phyloP scores from a whole-genome alignment of 1,140 invertebrate genomes.

The Planococcus citri region DNA sequence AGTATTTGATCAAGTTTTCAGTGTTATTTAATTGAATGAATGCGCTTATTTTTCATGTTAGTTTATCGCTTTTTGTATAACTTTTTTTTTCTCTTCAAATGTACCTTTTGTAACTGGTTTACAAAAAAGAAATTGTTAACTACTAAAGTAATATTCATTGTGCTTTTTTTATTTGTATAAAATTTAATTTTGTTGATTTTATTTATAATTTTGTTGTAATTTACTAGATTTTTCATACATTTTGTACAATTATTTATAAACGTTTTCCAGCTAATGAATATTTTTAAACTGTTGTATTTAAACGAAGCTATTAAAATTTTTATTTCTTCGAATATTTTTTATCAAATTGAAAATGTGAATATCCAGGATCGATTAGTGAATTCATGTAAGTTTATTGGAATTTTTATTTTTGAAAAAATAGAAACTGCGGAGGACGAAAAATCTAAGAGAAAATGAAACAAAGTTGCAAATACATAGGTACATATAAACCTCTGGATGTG shows the following conservation, averaged over 20 bases:
- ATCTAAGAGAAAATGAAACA: no score
- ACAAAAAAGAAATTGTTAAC: constrained; percentile 16
- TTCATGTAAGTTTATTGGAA: no score
- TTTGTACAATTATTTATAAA: constrained; percentile 17
- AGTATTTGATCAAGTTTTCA: not conserved
- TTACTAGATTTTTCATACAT: not conserved
- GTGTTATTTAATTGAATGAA: not conserved
- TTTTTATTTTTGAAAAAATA: no score
- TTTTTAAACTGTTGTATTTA: not conserved
- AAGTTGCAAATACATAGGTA: no score
- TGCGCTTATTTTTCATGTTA: constrained; percentile 16
- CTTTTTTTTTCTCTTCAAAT: not conserved
- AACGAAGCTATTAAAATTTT: not conserved
- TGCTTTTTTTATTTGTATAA: not conserved
- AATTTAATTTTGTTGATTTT: constrained; percentile 7
- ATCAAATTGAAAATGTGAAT: no score
- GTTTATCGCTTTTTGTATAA: constrained; percentile 10
- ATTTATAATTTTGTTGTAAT: constrained; percentile 9
- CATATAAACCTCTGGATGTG: no score
- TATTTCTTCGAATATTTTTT: no score
- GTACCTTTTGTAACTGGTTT: constrained; percentile 15
- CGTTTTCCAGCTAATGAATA: constrained; percentile 2
- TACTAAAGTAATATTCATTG: constrained; percentile 12
- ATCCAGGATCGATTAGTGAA: no score
- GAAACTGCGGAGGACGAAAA: no score